Evolutionary conservation across 2,888 invertebrate species (phyloP).

Genomic region (Nomada ruficornis): DNA sequence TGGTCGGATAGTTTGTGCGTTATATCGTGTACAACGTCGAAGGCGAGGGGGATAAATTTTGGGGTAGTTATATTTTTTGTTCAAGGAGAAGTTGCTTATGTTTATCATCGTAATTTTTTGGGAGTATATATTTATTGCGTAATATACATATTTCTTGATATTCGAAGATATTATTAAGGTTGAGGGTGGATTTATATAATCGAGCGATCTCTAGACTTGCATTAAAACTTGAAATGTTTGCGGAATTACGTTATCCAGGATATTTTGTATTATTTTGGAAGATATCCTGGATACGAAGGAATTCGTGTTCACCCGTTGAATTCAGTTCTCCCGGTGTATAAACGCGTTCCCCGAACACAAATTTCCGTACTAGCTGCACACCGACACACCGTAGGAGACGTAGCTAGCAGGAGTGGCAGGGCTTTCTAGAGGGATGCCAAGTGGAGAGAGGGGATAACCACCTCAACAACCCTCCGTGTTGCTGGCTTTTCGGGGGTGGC

Average conservation of each 20-base stretch:
- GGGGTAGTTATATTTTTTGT: not conserved
- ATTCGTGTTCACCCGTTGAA: slow-evolving; percentile 11
- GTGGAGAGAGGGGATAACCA: slow-evolving; percentile 64
- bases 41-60: not conserved
- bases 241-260: not conserved
- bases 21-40: not conserved
- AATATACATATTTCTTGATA: too few relatives aligned
- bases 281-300: slow-evolving; percentile 1
- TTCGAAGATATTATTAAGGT: too few relatives aligned
- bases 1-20: slow-evolving; percentile 8
- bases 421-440: slow-evolving; percentile 51
- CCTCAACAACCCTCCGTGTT: slow-evolving; percentile 67
- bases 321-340: slow-evolving; percentile 13
- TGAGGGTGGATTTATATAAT: too few relatives aligned
- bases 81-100: too few relatives aligned
- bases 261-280: not conserved
- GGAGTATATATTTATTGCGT: too few relatives aligned
- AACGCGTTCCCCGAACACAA: slow-evolving; percentile 46
- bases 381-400: slow-evolving; percentile 55
- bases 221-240: not conserved
- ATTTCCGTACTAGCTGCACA: slow-evolving; percentile 38
- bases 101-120: too few relatives aligned
- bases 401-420: slow-evolving; percentile 55
- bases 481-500: slow-evolving; percentile 74
- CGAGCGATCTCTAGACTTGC: not conserved